These are phyloP conservation scores for Phytoseiulus persimilis DNA, from an alignment of 2,888 invertebrate genomes.

Conservation along the genomic window DNA sequence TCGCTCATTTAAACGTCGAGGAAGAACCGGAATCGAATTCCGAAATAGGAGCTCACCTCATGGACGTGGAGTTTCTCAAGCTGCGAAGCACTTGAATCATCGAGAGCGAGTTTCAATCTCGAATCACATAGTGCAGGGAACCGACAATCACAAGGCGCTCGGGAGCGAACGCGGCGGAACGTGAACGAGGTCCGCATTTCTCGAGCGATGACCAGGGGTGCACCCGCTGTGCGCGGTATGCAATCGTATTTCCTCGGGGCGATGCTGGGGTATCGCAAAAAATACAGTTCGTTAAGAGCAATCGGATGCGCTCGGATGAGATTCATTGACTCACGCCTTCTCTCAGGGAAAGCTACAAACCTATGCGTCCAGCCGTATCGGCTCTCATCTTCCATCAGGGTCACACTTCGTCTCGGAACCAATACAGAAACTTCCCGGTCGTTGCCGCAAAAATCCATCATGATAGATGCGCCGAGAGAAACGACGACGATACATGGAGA, in stretches of 20 bases:
- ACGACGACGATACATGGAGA: slow-evolving; percentile 8
- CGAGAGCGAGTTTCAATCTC: slow-evolving; percentile 43
- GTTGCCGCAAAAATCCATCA: background rate
- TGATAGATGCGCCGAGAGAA: background rate
- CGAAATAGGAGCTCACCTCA: slow-evolving; percentile 46
- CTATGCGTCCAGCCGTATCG: slow-evolving; percentile 77
- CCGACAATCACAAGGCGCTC: slow-evolving; percentile 59
- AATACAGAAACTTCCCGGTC: background rate
- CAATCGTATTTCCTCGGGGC: slow-evolving; percentile 72
- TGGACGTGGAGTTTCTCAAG: slow-evolving; percentile 51
- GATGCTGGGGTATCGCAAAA: slow-evolving; percentile 54
- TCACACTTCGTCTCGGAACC: background rate
- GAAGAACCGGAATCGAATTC: slow-evolving; percentile 34
- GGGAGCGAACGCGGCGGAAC: slow-evolving; percentile 61
- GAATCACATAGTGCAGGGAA: slow-evolving; percentile 10
- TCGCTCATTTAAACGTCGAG: background rate
- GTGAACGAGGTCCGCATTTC: slow-evolving; percentile 71
- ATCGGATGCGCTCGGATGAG: too few species aligned
- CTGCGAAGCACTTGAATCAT: slow-evolving; percentile 49
- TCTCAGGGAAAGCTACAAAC: too few species aligned
- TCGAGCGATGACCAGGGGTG: slow-evolving; percentile 57
- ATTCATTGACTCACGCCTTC: too few species aligned
- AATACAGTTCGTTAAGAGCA: too few species aligned
- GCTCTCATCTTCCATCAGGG: slow-evolving; percentile 31
- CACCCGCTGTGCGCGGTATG: slow-evolving; percentile 53